phyloP scores from a whole-genome alignment of 2,113 vertebrate genomes.

The Myxocyprinus asiaticus region DNA sequence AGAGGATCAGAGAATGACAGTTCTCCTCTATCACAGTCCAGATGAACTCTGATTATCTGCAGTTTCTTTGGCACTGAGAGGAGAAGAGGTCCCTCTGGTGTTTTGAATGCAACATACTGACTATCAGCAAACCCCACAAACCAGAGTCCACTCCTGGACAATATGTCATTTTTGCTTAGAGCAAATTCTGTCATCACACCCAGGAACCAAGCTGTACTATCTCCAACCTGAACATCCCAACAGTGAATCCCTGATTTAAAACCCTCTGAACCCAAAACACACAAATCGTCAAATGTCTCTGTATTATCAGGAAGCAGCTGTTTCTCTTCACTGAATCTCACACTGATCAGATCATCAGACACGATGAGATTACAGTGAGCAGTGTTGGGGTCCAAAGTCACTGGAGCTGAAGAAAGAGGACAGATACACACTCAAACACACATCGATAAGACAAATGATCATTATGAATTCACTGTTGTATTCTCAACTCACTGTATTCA shows the following conservation, averaged over 20 bases:
- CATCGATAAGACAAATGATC: no score
- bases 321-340: not conserved
- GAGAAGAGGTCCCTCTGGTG: not conserved
- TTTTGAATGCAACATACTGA: not conserved
- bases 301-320: slow-evolving; percentile 22
- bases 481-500: not conserved
- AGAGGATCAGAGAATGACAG: slow-evolving; percentile 44
- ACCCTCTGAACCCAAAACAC: slow-evolving; percentile 23
- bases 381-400: slow-evolving; percentile 45
- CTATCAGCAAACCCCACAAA: not conserved
- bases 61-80: not conserved
- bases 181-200: slow-evolving; percentile 38
- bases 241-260: slow-evolving; percentile 33
- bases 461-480: no score
- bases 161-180: slow-evolving; percentile 1
- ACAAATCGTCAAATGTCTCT: slow-evolving; percentile 6
- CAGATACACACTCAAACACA: no score
- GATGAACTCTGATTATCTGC: slow-evolving; percentile 31
- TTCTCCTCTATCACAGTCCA: slow-evolving; percentile 29
- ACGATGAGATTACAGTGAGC: slow-evolving; percentile 26
- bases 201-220: slow-evolving; percentile 5
- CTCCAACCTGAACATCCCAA: slow-evolving; percentile 41
- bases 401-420: slow-evolving; percentile 18
- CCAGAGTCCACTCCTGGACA: slow-evolving; percentile 16
- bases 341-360: slow-evolving; percentile 47